Percentiles rank a stretch among this genome's conserved stretches.
These are phyloP conservation scores for Acholoe squamosa DNA, from an alignment of 2,888 invertebrate genomes.

Conservation along the genomic window DNA sequence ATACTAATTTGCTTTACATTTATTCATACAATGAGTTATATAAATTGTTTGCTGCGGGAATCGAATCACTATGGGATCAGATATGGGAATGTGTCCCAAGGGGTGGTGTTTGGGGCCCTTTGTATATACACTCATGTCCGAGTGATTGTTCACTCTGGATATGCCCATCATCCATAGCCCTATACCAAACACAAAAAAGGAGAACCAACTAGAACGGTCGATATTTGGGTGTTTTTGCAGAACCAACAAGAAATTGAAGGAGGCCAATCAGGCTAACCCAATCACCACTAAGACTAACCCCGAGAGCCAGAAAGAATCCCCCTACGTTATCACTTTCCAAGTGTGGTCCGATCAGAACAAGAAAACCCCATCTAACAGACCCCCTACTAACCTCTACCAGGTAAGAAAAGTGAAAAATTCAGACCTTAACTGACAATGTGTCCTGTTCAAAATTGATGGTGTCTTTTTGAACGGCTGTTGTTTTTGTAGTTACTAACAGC, in stretches of 20 bases:
- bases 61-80: too few relatives aligned
- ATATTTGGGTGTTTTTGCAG: slow-evolving; percentile 53
- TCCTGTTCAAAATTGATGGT: slow-evolving; percentile 47
- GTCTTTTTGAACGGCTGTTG: slow-evolving; percentile 34
- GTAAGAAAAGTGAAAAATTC: slow-evolving; percentile 44
- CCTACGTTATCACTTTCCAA: slow-evolving; percentile 61
- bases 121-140: neutral
- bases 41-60: neutral
- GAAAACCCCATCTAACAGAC: slow-evolving; percentile 58
- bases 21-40: slow-evolving; percentile 2
- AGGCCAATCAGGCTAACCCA: slow-evolving; percentile 47
- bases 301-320: slow-evolving; percentile 45
- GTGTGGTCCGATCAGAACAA: slow-evolving; percentile 49
- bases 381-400: slow-evolving; percentile 60
- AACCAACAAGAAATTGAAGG: slow-evolving; percentile 60
- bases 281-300: slow-evolving; percentile 52
- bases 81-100: neutral
- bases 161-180: neutral
- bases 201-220: slow-evolving; percentile 51
- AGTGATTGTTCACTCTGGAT: neutral
- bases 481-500: slow-evolving; percentile 5
- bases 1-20: slow-evolving; percentile 11
- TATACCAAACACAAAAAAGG: neutral
- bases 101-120: neutral
- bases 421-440: neutral